phyloP scores from a whole-genome alignment of 2,888 invertebrate species.

The Dicranocentrus wangi region DNA sequence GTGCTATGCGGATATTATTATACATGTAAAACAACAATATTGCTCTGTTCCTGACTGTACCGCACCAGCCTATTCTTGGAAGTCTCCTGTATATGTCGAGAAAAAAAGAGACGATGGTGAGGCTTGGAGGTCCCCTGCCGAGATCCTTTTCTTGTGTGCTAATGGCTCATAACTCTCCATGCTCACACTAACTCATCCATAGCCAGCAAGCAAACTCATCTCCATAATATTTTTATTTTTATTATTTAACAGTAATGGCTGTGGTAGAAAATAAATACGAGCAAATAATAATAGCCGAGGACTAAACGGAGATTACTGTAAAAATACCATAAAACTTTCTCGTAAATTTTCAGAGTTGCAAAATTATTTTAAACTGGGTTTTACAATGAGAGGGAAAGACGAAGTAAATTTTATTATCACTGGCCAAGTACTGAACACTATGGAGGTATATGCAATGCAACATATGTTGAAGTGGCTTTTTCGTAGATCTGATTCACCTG shows the following conservation, averaged over 20 bases:
- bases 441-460: too few relatives aligned
- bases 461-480: too few relatives aligned
- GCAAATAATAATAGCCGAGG: neutral
- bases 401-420: too few relatives aligned
- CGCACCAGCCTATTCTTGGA: conserved; percentile 36
- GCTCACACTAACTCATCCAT: neutral
- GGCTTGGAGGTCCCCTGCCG: conserved; percentile 39
- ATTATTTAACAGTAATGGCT: too few relatives aligned
- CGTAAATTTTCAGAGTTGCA: too few relatives aligned
- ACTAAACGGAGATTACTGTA: too few relatives aligned
- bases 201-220: conserved; percentile 6
- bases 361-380: too few relatives aligned
- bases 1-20: conserved; percentile 37
- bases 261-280: conserved; percentile 12
- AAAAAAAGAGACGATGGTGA: conserved; percentile 22
- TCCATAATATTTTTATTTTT: conserved; percentile 16
- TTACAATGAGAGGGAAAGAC: too few relatives aligned
- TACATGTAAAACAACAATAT: conserved; percentile 36
- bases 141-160: conserved; percentile 47
- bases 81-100: conserved; percentile 3
- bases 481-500: too few relatives aligned
- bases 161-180: conserved; percentile 49
- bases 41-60: conserved; percentile 6
- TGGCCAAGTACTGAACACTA: too few relatives aligned
- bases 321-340: too few relatives aligned